Conservation (phyloP, 2,113 vertebrate species). For the Abramis brama region DNA sequence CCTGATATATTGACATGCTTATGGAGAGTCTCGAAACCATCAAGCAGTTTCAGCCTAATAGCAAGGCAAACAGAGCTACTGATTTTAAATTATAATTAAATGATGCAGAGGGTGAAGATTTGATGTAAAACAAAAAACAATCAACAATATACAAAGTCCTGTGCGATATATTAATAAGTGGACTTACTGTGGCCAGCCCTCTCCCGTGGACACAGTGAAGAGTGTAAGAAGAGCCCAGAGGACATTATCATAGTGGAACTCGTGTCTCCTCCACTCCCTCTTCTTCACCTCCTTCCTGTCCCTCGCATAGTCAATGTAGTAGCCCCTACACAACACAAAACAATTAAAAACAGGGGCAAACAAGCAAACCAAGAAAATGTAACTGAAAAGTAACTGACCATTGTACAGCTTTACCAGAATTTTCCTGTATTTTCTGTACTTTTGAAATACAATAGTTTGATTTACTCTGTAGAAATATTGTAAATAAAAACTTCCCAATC, state of each 20-base stretch:
- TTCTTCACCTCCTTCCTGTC: slow-evolving; percentile 97
- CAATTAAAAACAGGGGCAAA: background rate
- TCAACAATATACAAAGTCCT: background rate
- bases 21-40: background rate
- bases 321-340: slow-evolving; percentile 81
- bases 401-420: no score
- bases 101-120: no score
- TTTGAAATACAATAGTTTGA: background rate
- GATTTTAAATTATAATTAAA: background rate
- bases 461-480: background rate
- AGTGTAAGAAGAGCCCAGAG: slow-evolving; percentile 97
- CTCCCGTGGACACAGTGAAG: slow-evolving; percentile 97
- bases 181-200: slow-evolving; percentile 98
- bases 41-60: background rate
- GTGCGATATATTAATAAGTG: background rate
- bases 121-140: no score
- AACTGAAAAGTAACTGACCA: background rate
- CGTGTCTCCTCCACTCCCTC: slow-evolving; percentile 94
- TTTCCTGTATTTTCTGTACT: background rate
- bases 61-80: background rate
- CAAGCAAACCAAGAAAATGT: background rate
- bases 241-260: slow-evolving; percentile 98
- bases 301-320: slow-evolving; percentile 92
- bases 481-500: background rate
- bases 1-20: background rate